These are phyloP conservation scores for Siniperca chuatsi DNA, from an alignment of 2,113 vertebrate genomes.

Conservation along the genomic window DNA sequence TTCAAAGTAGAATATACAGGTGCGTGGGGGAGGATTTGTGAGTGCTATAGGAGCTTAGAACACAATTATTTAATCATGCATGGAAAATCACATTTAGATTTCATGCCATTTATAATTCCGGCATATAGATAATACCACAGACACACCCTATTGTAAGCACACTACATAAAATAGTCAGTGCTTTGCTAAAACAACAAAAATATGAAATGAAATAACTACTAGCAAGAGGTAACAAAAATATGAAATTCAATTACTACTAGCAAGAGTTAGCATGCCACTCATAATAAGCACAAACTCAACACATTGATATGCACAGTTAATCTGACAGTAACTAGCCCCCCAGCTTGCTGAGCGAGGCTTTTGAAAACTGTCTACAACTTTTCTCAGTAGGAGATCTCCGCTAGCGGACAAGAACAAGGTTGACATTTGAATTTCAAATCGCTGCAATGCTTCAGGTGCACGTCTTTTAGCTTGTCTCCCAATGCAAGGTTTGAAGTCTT, in stretches of 20 bases:
- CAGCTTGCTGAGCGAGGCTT: constrained; percentile 14
- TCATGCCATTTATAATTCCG: constrained; percentile 26
- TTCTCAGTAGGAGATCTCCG: constrained; percentile 46
- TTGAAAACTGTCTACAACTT: constrained; percentile 42
- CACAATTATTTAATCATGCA: constrained; percentile 26
- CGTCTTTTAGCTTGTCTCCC: constrained; percentile 21
- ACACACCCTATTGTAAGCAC: not conserved
- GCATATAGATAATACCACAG: constrained; percentile 7
- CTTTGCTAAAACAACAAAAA: not conserved
- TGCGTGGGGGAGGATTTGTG: constrained; percentile 8
- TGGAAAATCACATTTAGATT: constrained; percentile 19
- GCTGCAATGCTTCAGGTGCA: constrained; percentile 18
- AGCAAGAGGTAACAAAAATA: not conserved
- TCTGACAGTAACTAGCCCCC: constrained; percentile 25
- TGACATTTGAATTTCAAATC: constrained; percentile 68
- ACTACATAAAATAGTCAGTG: not conserved
- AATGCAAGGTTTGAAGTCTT: constrained; percentile 23
- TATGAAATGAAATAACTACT: not conserved
- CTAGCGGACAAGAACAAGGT: constrained; percentile 66
- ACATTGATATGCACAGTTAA: constrained; percentile 39
- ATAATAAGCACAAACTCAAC: constrained; percentile 18
- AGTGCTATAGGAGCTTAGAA: not conserved
- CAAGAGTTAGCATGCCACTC: not conserved
- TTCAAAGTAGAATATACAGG: constrained; percentile 13
- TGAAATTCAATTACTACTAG: not conserved